A percentile compares a stretch with the other conserved stretches of the same genome.
Evolutionary conservation across 1,140 invertebrate species (phyloP).

Genomic region (Bradysia coprophila): DNA sequence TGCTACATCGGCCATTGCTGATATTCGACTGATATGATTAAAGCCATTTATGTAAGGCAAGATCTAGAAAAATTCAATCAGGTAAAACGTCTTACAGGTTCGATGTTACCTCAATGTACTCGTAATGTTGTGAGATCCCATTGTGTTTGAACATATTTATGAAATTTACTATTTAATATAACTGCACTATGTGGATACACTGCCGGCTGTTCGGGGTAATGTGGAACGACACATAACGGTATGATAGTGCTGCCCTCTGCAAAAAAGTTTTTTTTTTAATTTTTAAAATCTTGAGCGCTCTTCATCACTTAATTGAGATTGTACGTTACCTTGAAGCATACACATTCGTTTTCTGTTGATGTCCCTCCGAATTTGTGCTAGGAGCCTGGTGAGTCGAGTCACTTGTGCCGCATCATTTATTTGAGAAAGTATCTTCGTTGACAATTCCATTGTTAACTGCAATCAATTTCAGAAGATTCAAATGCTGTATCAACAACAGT

Average conservation of each 20-base stretch:
- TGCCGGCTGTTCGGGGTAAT: constrained; percentile 1
- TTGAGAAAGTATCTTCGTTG: constrained; percentile 51
- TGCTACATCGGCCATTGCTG: constrained; percentile 70
- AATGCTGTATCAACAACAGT: too few relatives aligned
- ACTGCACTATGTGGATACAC: constrained; percentile 2
- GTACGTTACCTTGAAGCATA: constrained; percentile 24
- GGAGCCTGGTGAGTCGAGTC: constrained; percentile 40
- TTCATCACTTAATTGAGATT: not conserved
- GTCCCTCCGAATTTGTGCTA: constrained; percentile 52
- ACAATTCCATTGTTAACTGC: constrained; percentile 57
- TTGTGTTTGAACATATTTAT: constrained; percentile 28
- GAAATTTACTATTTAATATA: constrained; percentile 3
- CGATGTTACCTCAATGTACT: constrained; percentile 18
- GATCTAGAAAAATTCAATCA: constrained; percentile 18
- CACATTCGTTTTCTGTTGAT: constrained; percentile 51
- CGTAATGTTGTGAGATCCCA: constrained; percentile 85
- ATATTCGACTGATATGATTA: constrained; percentile 68
- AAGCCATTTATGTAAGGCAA: constrained; percentile 76
- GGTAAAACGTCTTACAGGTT: not conserved
- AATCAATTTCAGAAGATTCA: constrained; percentile 6
- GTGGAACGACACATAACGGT: constrained; percentile 4
- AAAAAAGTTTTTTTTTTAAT: not conserved
- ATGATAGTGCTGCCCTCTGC: constrained; percentile 1
- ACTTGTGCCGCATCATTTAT: constrained; percentile 37
- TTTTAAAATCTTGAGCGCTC: too few relatives aligned